phyloP scores from a whole-genome alignment of 1,140 invertebrate genomes.

The Chlorops oryzae region DNA sequence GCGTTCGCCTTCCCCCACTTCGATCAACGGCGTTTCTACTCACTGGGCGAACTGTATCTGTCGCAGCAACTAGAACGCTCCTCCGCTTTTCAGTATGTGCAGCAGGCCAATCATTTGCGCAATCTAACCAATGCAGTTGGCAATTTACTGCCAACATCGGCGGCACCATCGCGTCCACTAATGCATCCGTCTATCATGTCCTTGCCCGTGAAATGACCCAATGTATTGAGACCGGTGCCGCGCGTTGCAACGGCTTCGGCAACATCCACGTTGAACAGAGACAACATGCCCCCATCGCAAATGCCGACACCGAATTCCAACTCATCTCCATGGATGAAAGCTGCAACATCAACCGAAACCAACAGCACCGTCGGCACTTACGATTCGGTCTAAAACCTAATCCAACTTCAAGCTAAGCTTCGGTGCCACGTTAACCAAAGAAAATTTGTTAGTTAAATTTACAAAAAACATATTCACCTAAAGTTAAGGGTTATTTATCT shows the following conservation, averaged over 20 bases:
- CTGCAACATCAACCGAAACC: background rate
- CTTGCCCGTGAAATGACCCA: conserved; percentile 43
- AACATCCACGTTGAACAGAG: conserved; percentile 4
- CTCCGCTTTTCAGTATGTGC: conserved; percentile 45
- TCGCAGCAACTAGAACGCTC: conserved; percentile 40
- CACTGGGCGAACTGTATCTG: conserved; percentile 39
- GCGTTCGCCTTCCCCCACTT: conserved; percentile 32
- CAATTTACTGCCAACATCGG: conserved; percentile 18
- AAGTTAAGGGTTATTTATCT: no score
- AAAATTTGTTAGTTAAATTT: conserved; percentile 5
- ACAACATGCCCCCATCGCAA: no score
- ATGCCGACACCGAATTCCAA: conserved; percentile 5
- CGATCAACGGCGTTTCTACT: conserved; percentile 41
- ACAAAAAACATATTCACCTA: no score
- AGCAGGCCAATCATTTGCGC: conserved; percentile 35
- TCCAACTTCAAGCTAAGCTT: no score
- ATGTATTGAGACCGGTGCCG: conserved; percentile 40
- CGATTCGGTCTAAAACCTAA: background rate
- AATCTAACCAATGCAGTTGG: conserved; percentile 34
- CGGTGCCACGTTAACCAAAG: no score
- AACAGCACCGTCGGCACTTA: background rate
- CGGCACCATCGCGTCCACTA: conserved; percentile 11
- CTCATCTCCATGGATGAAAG: conserved; percentile 3
- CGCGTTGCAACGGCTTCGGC: conserved; percentile 28
- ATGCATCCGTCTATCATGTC: conserved; percentile 6